These are phyloP conservation scores for Tamandua tetradactyla DNA, from an alignment of 2,797 vertebrate genomes.

Conservation along the genomic window DNA sequence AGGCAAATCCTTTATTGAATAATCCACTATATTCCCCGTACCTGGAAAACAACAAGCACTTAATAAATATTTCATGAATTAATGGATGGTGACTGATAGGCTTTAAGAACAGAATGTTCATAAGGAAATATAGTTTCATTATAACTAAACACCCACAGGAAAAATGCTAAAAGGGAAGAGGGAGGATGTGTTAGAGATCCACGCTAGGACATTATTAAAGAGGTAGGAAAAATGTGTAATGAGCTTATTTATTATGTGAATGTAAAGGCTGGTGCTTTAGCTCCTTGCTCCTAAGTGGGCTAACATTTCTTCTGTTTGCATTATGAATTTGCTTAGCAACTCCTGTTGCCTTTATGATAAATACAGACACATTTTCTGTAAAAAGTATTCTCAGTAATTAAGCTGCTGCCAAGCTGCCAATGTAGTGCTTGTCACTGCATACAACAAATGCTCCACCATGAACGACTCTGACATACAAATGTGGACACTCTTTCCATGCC, in stretches of 20 bases:
- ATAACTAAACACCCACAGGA: constrained; percentile 40
- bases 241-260: constrained; percentile 64
- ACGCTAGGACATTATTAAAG: neutral
- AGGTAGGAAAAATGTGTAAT: constrained; percentile 49
- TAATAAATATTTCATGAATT: constrained; percentile 58
- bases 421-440: neutral
- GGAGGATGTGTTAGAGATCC: neutral
- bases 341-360: constrained; percentile 39
- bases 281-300: neutral
- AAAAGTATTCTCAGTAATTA: constrained; percentile 48
- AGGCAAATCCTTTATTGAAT: constrained; percentile 33
- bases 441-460: neutral
- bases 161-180: neutral
- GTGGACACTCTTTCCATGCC: neutral
- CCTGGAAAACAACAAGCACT: constrained; percentile 50
- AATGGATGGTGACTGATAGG: constrained; percentile 37
- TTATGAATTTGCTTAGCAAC: constrained; percentile 60
- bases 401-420: neutral
- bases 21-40: constrained; percentile 3
- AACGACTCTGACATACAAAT: neutral
- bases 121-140: constrained; percentile 63
- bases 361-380: constrained; percentile 45
- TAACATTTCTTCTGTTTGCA: constrained; percentile 56
- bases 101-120: constrained; percentile 18
- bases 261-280: constrained; percentile 45